Percentiles rank a stretch among this genome's conserved stretches.
Conservation (phyloP, 1,140 invertebrate genomes). For the Aplysia californica region DNA sequence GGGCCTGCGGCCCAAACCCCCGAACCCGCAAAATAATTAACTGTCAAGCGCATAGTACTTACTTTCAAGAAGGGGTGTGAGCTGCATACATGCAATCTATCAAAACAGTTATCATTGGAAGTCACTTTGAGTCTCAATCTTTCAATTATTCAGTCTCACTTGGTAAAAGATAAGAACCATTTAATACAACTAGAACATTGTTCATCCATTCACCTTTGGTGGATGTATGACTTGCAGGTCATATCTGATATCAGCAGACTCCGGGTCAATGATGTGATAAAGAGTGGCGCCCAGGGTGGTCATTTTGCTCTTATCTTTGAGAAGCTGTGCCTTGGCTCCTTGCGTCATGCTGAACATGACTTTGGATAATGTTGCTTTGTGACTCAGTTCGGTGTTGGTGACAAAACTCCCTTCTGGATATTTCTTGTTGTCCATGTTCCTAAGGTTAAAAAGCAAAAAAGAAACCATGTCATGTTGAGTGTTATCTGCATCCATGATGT, state of each 20-base stretch:
- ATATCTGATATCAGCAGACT: neutral
- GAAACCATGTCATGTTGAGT: no score
- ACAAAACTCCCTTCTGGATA: slow-evolving; percentile 13
- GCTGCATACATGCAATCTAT: no score
- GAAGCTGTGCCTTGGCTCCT: slow-evolving; percentile 23
- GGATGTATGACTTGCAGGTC: slow-evolving; percentile 6
- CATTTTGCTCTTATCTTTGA: neutral
- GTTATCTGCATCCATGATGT: no score
- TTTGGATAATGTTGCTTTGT: slow-evolving; percentile 7
- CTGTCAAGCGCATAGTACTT: no score
- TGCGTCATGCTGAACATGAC: neutral
- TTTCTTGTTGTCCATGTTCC: slow-evolving; percentile 28
- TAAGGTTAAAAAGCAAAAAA: neutral
- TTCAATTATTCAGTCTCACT: no score
- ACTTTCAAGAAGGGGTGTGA: no score
- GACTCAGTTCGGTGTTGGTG: slow-evolving; percentile 13
- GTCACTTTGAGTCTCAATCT: no score
- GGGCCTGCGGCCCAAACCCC: no score
- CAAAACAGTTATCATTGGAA: no score
- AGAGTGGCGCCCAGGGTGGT: neutral
- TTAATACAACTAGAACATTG: no score
- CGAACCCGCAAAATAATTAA: no score
- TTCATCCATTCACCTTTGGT: slow-evolving; percentile 5
- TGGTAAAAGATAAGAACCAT: no score
- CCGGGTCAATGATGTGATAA: neutral